Conservation (phyloP, 2,888 invertebrate genomes). For the Epinotia nisella region DNA sequence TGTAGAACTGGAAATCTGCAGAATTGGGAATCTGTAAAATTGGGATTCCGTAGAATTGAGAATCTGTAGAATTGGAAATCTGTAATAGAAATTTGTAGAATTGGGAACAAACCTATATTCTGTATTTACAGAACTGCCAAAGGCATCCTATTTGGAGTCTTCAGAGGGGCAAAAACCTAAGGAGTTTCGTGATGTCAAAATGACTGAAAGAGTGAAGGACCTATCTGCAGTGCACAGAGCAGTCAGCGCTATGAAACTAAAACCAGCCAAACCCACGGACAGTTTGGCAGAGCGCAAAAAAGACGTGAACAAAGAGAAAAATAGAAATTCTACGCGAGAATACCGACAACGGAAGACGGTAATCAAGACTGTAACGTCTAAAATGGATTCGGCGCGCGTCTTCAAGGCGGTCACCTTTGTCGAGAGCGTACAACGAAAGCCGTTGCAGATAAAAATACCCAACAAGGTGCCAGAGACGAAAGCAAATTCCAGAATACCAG, state of each 20-base stretch:
- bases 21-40: too few relatives aligned
- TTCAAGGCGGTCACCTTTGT: slow-evolving; percentile 11
- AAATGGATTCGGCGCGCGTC: slow-evolving; percentile 7
- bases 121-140: background rate
- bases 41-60: too few relatives aligned
- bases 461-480: background rate
- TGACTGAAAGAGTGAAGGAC: background rate
- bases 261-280: background rate
- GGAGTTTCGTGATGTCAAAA: background rate
- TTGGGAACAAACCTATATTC: too few relatives aligned
- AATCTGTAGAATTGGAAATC: too few relatives aligned
- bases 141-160: background rate
- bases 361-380: slow-evolving; percentile 9
- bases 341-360: background rate
- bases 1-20: too few relatives aligned
- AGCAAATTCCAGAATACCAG: background rate
- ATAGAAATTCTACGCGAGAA: background rate
- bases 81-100: too few relatives aligned
- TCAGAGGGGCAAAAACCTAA: background rate
- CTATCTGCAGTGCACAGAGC: background rate
- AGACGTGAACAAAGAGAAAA: background rate
- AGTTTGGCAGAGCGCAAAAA: slow-evolving; percentile 3
- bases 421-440: background rate
- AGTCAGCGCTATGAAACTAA: slow-evolving; percentile 5
- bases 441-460: slow-evolving; percentile 5